phyloP scores from a whole-genome alignment of 2,113 vertebrate species.

The Halichoeres trimaculatus region DNA sequence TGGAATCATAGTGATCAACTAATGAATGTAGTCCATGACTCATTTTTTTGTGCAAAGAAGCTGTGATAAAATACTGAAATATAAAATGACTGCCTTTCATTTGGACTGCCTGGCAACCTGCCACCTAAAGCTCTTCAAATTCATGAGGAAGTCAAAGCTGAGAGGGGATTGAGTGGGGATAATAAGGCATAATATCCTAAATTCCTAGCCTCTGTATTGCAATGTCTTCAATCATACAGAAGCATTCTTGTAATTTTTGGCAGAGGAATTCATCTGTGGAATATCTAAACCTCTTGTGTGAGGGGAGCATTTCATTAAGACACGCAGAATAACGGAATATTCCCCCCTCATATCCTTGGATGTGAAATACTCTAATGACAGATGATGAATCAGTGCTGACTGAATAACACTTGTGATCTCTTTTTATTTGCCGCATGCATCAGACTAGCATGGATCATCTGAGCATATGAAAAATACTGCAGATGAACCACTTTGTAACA shows the following conservation, averaged over 20 bases:
- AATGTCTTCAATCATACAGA: conserved; percentile 42
- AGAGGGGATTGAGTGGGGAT: conserved; percentile 56
- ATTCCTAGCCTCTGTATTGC: conserved; percentile 25
- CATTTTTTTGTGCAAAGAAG: conserved; percentile 44
- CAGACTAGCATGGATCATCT: conserved; percentile 17
- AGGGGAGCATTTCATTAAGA: conserved; percentile 24
- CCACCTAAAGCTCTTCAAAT: conserved; percentile 71
- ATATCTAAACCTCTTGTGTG: conserved; percentile 11
- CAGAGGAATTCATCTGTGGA: conserved; percentile 7
- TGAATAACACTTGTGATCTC: conserved; percentile 47
- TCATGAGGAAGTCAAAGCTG: conserved; percentile 66
- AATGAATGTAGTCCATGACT: conserved; percentile 46
- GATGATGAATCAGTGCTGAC: conserved; percentile 51
- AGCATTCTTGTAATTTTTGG: conserved; percentile 28
- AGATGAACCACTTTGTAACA: conserved; percentile 16
- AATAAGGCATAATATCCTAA: conserved; percentile 60
- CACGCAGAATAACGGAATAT: conserved; percentile 21
- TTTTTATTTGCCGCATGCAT: conserved; percentile 44
- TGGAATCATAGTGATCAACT: conserved; percentile 41
- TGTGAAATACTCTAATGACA: conserved; percentile 33
- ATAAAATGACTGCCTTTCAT: conserved; percentile 71
- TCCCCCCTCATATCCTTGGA: conserved; percentile 29
- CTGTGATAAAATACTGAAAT: conserved; percentile 57
- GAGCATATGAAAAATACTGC: conserved; percentile 26
- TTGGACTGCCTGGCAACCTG: conserved; percentile 69